Evolutionary conservation across 2,797 vertebrate species (phyloP).

Genomic region (Eulemur rubriventer): DNA sequence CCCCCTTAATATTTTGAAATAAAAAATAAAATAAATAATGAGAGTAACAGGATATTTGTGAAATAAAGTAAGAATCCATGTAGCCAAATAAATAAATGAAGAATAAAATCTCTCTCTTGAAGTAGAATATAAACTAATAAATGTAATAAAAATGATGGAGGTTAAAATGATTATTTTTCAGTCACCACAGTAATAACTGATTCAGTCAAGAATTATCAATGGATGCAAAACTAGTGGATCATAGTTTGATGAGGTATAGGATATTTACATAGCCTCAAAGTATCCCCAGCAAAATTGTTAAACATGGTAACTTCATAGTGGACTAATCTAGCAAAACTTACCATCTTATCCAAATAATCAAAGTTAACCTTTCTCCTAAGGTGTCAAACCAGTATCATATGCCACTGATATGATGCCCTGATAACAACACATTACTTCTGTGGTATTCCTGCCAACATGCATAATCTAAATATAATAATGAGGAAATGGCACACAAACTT

Average conservation of each 20-base stretch:
- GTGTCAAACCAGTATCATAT: not conserved
- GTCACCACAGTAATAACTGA: not conserved
- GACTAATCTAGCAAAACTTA: slow-evolving; percentile 4
- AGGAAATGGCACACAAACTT: not conserved
- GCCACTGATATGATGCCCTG: not conserved
- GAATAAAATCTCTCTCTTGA: not conserved
- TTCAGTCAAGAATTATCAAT: slow-evolving; percentile 29
- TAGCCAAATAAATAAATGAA: not conserved
- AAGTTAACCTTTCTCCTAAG: not conserved
- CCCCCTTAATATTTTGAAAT: too few species aligned
- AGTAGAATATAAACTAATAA: slow-evolving; percentile 7
- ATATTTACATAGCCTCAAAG: not conserved
- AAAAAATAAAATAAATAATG: too few species aligned
- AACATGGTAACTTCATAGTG: not conserved
- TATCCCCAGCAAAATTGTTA: not conserved
- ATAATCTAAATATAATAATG: slow-evolving; percentile 25
- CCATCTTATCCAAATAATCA: not conserved
- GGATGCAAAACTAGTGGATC: not conserved
- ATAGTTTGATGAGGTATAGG: not conserved
- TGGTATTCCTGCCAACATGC: not conserved
- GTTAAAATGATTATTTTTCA: slow-evolving; percentile 23
- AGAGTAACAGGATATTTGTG: not conserved
- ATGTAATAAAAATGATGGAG: not conserved
- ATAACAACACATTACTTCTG: not conserved
- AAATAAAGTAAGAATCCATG: slow-evolving; percentile 39